Evolutionary conservation across 2,797 vertebrate genomes (phyloP), one percentile per base, ranked within the genome.

Genomic region (Ptychobarbus kaznakovi): DNA sequence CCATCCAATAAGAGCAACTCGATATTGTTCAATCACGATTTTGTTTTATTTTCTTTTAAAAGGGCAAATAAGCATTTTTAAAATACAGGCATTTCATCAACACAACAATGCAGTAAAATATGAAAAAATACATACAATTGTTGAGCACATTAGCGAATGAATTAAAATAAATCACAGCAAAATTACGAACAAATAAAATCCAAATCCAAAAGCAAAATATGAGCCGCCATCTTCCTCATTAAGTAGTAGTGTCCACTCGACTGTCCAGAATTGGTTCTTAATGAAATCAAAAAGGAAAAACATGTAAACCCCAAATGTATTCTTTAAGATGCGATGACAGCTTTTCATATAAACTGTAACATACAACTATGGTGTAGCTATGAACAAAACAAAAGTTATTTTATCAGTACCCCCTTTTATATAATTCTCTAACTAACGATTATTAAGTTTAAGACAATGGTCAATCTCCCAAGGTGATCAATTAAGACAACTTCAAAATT

Each of bases 211-310:
- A 93, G 80, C 75, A 92, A 93, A 93, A 94, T 91, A 44, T 87
- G 88, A 86, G 90, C 90, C 94, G 94, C 93, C 96, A 97, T 99
- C 97, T 97, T 98, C 97, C 90, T 94, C 95, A 96, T 94, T 95
- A 96, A 96, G 92, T 96, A 95, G 97, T 90, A 93, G 95, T n/a
- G 40, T 97, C 95, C 97, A 95, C 94, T 95, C 96, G 96, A 96
- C 95, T 93, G 94, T 96, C 95, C 94, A 93, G 95, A 96, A 93
- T 95, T 94, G 95, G 91, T 94, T 97, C 97, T 98, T 99, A 95
- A 98, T 97, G 93, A 95, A 97, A 97, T 97, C 93, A 95, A 95
- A 93, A 94, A 94, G 95, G 96, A 95, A 95, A 95, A 94, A 94
- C 90, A 96, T 95, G 96, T 97, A 97, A 96, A 96, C 92, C 92